Percentiles rank a stretch among this genome's conserved stretches.
Evolutionary conservation across 2,888 invertebrate genomes (phyloP).

Genomic region (Dermolepida albohirtum): DNA sequence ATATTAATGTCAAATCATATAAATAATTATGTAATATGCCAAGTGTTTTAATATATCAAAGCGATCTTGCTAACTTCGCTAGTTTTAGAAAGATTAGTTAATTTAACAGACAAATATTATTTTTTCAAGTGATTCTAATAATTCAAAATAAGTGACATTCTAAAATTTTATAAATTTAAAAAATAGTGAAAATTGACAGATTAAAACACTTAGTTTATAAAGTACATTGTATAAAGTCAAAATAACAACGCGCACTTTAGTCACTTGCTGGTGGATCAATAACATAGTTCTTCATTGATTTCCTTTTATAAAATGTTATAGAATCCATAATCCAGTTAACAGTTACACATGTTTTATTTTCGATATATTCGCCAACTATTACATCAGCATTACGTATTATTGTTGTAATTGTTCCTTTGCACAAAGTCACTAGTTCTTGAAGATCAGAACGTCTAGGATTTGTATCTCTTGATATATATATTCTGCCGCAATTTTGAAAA

Average conservation of each 20-base stretch:
- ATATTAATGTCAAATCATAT: too few species aligned
- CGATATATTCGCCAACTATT: slow-evolving; percentile 65
- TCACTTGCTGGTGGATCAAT: slow-evolving; percentile 28
- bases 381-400: slow-evolving; percentile 67
- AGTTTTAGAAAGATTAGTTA: too few species aligned
- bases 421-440: slow-evolving; percentile 70
- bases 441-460: slow-evolving; percentile 68
- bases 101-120: too few species aligned
- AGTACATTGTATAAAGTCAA: too few species aligned
- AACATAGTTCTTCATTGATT: slow-evolving; percentile 38
- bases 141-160: too few species aligned
- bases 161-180: too few species aligned
- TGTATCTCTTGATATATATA: slow-evolving; percentile 68
- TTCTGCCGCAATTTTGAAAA: slow-evolving; percentile 69
- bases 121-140: too few species aligned
- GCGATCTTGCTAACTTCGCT: too few species aligned
- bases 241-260: not conserved
- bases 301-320: slow-evolving; percentile 57
- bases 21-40: too few species aligned
- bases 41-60: too few species aligned
- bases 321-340: slow-evolving; percentile 75
- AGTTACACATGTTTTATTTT: slow-evolving; percentile 64
- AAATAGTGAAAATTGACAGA: too few species aligned
- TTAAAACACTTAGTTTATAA: too few species aligned
- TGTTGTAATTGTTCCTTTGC: slow-evolving; percentile 69